Percentiles rank a stretch among this genome's conserved stretches.
phyloP scores from a whole-genome alignment of 37 sponge, comb jelly and placozoan genomes.

The Agelas oroides region DNA sequence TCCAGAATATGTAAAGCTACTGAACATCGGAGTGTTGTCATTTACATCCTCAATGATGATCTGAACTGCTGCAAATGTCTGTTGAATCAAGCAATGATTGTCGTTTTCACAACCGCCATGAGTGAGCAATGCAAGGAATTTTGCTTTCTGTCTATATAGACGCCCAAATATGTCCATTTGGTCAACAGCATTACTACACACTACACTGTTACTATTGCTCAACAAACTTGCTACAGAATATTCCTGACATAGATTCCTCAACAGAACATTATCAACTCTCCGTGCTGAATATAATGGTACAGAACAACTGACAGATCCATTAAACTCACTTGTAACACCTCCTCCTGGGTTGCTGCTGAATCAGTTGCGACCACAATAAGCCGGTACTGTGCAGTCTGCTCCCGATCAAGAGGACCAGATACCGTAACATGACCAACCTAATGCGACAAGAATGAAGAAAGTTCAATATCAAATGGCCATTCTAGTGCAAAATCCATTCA shows the following conservation, averaged over 20 bases:
- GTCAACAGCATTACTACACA: too few species aligned
- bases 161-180: background rate
- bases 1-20: background rate
- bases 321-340: background rate
- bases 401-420: constrained; percentile 41
- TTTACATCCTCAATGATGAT: constrained; percentile 71
- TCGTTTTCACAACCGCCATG: background rate
- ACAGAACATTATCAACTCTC: too few species aligned
- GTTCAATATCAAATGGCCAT: background rate
- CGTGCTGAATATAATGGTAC: too few species aligned
- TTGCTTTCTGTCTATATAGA: too few species aligned
- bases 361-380: constrained; percentile 55
- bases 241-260: too few species aligned
- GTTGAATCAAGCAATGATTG: background rate
- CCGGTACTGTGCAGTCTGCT: constrained; percentile 8
- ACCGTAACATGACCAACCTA: constrained; percentile 45
- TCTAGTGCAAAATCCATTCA: too few species aligned
- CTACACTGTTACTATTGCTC: too few species aligned
- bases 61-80: constrained; percentile 41
- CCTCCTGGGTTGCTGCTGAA: constrained; percentile 12
- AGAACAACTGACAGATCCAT: too few species aligned
- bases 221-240: too few species aligned
- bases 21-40: constrained; percentile 76
- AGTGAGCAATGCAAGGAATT: background rate
- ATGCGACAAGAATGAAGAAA: background rate